Evolutionary conservation across 2,888 invertebrate species (phyloP).

Genomic region (Tipula unca): DNA sequence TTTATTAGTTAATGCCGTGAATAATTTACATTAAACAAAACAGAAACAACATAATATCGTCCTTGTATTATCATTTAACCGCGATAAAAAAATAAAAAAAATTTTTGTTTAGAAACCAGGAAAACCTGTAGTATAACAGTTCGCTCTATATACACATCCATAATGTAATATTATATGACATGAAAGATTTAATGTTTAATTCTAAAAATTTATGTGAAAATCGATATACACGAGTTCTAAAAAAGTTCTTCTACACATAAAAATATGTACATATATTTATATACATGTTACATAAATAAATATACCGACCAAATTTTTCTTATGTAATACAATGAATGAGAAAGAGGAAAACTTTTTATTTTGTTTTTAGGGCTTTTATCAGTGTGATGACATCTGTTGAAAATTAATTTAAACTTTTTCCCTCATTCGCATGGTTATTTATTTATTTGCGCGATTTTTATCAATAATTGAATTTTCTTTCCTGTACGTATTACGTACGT

Average conservation of each 20-base stretch:
- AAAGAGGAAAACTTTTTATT: background rate
- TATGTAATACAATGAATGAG: background rate
- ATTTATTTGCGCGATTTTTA: background rate
- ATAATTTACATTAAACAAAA: background rate
- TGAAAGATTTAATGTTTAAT: background rate
- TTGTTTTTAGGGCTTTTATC: background rate
- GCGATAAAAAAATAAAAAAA: background rate
- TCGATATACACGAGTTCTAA: background rate
- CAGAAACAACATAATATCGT: background rate
- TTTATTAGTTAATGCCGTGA: conserved; percentile 8
- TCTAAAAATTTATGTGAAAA: background rate
- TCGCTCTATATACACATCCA: too few species aligned
- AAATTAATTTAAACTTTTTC: background rate
- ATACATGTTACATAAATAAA: background rate
- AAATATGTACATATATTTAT: background rate
- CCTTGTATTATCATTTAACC: background rate
- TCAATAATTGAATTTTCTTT: background rate
- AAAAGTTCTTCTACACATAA: background rate
- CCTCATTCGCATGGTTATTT: background rate
- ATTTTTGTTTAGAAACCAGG: background rate
- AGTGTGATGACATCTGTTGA: background rate
- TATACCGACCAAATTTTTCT: background rate
- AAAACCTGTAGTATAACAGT: too few species aligned
- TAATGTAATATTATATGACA: too few species aligned
- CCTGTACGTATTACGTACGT: background rate